phyloP scores from a whole-genome alignment of 2,888 invertebrate genomes.

The Cheilosia grossa region DNA sequence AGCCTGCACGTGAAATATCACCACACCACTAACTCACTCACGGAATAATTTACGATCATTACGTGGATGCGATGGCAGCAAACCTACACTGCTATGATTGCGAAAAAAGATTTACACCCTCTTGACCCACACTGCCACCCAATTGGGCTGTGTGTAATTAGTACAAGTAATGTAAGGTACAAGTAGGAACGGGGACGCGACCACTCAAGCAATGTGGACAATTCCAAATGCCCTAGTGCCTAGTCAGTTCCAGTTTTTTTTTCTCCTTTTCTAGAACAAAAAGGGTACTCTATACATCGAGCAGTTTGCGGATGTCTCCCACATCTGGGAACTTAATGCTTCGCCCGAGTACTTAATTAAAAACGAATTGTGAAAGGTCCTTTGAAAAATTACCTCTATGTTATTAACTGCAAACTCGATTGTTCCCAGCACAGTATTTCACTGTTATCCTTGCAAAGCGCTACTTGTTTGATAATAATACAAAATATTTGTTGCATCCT shows the following conservation, averaged over 20 bases:
- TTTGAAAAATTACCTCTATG: not conserved
- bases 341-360: conserved; percentile 28
- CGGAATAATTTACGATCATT: conserved; percentile 42
- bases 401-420: conserved; percentile 9
- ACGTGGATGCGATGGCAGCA: not conserved
- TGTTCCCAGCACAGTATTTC: not conserved
- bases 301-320: conserved; percentile 31
- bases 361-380: conserved; percentile 12
- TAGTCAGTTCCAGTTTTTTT: conserved; percentile 28
- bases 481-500: conserved; percentile 16
- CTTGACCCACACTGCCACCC: not conserved
- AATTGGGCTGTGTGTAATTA: conserved; percentile 20
- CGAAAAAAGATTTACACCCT: conserved; percentile 27
- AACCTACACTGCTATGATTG: not conserved
- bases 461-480: conserved; percentile 8
- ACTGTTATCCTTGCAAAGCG: not conserved
- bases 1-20: conserved; percentile 21
- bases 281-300: not conserved
- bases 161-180: no score
- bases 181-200: not conserved
- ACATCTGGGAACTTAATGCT: conserved; percentile 35
- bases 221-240: conserved; percentile 6
- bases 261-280: not conserved
- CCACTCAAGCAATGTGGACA: not conserved
- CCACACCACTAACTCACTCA: conserved; percentile 6